Base-by-base conservation (phyloP, 2,888 invertebrate species). In the Aleiodes leptofemur region DNA sequence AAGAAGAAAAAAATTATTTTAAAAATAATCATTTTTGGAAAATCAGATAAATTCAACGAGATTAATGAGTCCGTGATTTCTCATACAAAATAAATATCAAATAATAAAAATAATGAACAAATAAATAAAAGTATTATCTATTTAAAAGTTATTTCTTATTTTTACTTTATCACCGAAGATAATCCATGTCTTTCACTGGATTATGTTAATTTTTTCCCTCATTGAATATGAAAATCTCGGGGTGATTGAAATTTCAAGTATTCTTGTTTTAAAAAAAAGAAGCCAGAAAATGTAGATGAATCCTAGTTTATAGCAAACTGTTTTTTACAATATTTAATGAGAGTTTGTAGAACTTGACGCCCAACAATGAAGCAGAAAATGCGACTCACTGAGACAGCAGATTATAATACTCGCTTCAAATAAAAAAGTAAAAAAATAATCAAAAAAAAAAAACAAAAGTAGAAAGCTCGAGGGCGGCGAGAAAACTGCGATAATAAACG, bases 371-470 rank as follows among this genome's bases (percentile, higher is more conserved):
- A 64, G 48, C 48, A 14, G 64, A 23, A 61, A 61, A 34, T 61
- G 61, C 61, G 38, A 38, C 61, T 38, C 61, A 34, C 38, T 61
- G 61, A 61, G 61, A 61, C 61, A 61, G 61, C 38, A n/a, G 38
- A 61, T 38, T 61, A 61, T 61, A 61, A 61, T 61, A 61, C 38
- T 61, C 38, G 8, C 4, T 38, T 38, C 34, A 34, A 34, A 34
- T 34, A 34, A 34, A 34, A 34, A 6, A 34, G 34, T 23, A 23
- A 2, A 23, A 23, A 23, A 23, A 23, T 23, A 23, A 23, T 23
- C 1, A 23, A 23, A 23, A 23, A 23, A 34, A 43, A 43, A 9
- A 43, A 43, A 43, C 8, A 38, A 38, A 14, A n/a, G 6, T 7
- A n/a, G 38, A 38, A 38, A 61, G 38, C 38, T 38, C 8, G 61